These are phyloP conservation scores for Cydia pomonella DNA, from an alignment of 1,140 invertebrate genomes.

Conservation along the genomic window DNA sequence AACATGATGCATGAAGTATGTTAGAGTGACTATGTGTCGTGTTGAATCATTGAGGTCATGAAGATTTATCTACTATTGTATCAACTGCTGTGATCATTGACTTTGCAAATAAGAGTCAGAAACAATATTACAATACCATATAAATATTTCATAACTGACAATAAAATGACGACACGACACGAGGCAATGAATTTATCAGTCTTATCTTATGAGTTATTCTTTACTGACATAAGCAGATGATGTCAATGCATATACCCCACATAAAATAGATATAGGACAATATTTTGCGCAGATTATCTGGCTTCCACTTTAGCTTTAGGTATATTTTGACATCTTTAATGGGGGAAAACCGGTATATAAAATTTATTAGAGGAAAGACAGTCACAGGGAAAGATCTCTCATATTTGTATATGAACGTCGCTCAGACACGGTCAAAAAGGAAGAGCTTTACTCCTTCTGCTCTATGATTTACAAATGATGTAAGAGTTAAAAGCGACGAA, in stretches of 20 bases:
- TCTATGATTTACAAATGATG: too few species aligned
- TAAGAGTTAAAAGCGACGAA: too few species aligned
- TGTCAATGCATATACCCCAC: background rate
- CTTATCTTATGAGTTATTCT: background rate
- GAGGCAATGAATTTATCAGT: background rate
- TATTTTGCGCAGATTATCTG: too few species aligned
- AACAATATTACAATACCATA: background rate
- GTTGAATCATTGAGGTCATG: background rate
- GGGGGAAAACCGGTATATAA: too few species aligned
- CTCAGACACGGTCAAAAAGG: too few species aligned
- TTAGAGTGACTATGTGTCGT: background rate
- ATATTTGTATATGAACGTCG: too few species aligned
- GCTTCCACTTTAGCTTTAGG: too few species aligned
- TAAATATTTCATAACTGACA: background rate
- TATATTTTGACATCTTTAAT: too few species aligned
- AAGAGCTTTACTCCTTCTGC: too few species aligned
- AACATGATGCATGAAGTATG: background rate
- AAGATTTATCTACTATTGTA: constrained; percentile 6
- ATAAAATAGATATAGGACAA: too few species aligned
- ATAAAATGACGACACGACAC: constrained; percentile 1
- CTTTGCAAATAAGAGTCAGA: background rate
- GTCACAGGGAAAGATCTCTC: too few species aligned
- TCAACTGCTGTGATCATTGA: background rate
- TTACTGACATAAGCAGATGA: background rate
- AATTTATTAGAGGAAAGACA: too few species aligned